These are phyloP conservation scores for Hormaphis cornu DNA, from an alignment of 1,140 invertebrate species.

Conservation along the genomic window DNA sequence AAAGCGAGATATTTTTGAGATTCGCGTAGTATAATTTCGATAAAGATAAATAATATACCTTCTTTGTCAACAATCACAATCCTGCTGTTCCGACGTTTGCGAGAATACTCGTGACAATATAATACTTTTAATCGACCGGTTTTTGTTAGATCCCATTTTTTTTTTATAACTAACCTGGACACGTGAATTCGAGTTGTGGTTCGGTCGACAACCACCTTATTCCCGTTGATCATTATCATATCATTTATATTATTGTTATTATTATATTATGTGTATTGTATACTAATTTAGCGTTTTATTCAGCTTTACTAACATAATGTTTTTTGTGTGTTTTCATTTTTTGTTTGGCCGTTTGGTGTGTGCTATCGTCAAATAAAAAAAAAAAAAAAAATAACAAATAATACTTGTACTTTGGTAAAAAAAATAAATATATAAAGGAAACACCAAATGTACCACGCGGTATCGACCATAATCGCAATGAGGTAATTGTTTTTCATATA, in stretches of 20 bases:
- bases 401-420: constrained; percentile 14
- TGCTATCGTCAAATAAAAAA: constrained; percentile 30
- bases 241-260: neutral
- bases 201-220: constrained; percentile 4
- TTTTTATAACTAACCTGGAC: too few relatives aligned
- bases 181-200: constrained; percentile 10
- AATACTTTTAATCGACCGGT: too few relatives aligned
- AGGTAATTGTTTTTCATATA: constrained; percentile 53
- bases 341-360: constrained; percentile 27
- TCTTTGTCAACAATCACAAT: too few relatives aligned
- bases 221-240: neutral
- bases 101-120: too few relatives aligned
- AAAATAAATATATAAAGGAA: constrained; percentile 46
- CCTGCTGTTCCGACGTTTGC: too few relatives aligned
- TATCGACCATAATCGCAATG: constrained; percentile 80
- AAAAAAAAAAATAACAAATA: constrained; percentile 15
- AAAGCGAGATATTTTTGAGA: too few relatives aligned
- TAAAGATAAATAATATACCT: too few relatives aligned
- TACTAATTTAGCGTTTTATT: constrained; percentile 27
- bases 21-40: neutral
- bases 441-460: constrained; percentile 84
- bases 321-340: constrained; percentile 16
- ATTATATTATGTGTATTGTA: constrained; percentile 5
- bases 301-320: constrained; percentile 30
- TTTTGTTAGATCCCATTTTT: too few relatives aligned